phyloP scores from a whole-genome alignment of 1,140 invertebrate species.

The Gonioctena quinquepunctata region DNA sequence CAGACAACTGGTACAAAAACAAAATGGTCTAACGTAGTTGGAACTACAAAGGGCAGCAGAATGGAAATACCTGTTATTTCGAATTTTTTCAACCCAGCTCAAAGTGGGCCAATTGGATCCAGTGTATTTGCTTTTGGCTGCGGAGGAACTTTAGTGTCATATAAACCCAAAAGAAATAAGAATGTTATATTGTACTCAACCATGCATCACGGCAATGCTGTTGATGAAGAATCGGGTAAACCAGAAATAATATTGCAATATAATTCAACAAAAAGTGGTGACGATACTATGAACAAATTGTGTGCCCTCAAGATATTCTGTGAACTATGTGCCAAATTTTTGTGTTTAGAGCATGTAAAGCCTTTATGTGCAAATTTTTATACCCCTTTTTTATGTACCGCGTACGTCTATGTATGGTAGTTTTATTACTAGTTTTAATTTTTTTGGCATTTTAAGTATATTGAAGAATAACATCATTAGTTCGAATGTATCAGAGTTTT shows the following conservation, averaged over 20 bases:
- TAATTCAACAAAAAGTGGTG: slow-evolving; percentile 51
- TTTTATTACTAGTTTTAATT: no score
- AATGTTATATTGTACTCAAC: slow-evolving; percentile 5
- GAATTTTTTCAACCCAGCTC: no score
- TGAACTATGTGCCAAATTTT: neutral
- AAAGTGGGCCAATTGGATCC: neutral
- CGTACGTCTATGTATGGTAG: no score
- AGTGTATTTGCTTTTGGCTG: slow-evolving; percentile 10
- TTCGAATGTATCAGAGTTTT: no score
- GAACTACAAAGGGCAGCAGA: neutral
- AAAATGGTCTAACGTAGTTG: neutral
- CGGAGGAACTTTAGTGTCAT: slow-evolving; percentile 15
- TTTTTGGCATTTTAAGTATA: no score
- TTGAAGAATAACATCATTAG: no score
- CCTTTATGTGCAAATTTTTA: neutral
- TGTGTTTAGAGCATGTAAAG: neutral
- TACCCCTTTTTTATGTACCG: no score
- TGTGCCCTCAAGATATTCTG: slow-evolving; percentile 15
- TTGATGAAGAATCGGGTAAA: slow-evolving; percentile 22
- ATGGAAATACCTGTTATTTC: no score
- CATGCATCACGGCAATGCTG: slow-evolving; percentile 5
- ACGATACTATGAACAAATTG: slow-evolving; percentile 56
- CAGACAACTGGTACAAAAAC: neutral
- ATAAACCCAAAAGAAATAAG: slow-evolving; percentile 16
- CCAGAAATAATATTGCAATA: slow-evolving; percentile 18